A percentile compares a stretch with the other conserved stretches of the same genome.
phyloP scores from a whole-genome alignment of 92 coral and sea anemone species.

The Porites lobata region DNA sequence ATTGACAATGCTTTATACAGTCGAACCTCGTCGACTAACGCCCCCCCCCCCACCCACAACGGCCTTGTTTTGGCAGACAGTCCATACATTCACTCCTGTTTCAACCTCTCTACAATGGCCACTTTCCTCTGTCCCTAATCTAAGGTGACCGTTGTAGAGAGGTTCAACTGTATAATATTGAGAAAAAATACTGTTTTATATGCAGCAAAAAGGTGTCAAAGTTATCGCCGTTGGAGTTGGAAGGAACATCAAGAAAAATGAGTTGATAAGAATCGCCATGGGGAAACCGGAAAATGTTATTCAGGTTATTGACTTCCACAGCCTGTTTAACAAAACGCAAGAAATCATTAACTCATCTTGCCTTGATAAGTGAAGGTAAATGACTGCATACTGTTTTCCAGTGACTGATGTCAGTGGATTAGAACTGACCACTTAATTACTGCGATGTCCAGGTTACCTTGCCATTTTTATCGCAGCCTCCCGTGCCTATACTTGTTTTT shows the following conservation, averaged over 20 bases:
- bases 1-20: not conserved
- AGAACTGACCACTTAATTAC: no score
- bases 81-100: no score
- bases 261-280: constrained; percentile 44
- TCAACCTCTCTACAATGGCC: no score
- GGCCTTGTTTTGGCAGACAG: not conserved
- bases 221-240: constrained; percentile 42
- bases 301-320: not conserved
- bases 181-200: not conserved
- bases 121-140: no score
- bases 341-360: constrained; percentile 9
- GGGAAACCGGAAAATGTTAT: constrained; percentile 19
- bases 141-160: no score
- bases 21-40: not conserved
- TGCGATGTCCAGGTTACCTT: no score
- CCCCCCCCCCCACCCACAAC: no score
- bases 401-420: no score
- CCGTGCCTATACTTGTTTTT: no score
- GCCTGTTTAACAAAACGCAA: constrained; percentile 14
- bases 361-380: not conserved
- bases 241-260: not conserved
- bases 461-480: no score
- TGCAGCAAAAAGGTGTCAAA: constrained; percentile 24
- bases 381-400: no score
- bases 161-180: not conserved